Base-by-base conservation (phyloP, 2,888 invertebrate genomes). In the Zelleria hepariella region DNA sequence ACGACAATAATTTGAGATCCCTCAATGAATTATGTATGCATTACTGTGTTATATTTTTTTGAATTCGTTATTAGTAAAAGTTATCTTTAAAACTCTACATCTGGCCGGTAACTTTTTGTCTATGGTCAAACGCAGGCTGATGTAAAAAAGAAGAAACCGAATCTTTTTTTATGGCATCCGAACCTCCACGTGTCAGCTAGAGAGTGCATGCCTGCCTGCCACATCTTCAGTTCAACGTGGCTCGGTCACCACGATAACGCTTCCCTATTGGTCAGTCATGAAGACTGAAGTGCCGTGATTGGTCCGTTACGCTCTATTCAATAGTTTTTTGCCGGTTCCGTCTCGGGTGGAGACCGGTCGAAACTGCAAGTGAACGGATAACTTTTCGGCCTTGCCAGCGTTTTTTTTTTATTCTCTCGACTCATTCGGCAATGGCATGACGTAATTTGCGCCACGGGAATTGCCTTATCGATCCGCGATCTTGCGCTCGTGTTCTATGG, bases 351-450 rank as follows among this genome's bases (percentile, higher is more conserved):
- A 69, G 65, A 69, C 70, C 67, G 68, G 70, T 73, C 74, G 83
- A 85, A 82, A 86, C 77, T 80, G 84, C 74, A 83, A 86, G 86
- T 86, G 84, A 86, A 81, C 81, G 83, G 84, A 72, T 77, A 79
- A 67, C 67, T 63, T 61, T 42, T 63, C 77, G 79, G 74, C 85
- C 85, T 83, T 82, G 80, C 15, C 32, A 42, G 32, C 15, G 10
- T 61, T 73, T 74, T 70, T 71, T 76, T 81, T 81, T 64, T 81
- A 24, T 78, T 77, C 76, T 73, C 72, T 67, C 75, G 70, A 77
- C 77, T 69, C 78, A 79, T 81, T 83, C 75, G 78, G 76, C 73
- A 67, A 68, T 66, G 69, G 69, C 65, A 72, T 84, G 82, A 84
- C 82, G 84, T 81, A 79, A 84, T 76, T 70, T 73, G 70, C 69